Conservation (phyloP, 2,113 vertebrate genomes). For the Zosterops pallidus region DNA sequence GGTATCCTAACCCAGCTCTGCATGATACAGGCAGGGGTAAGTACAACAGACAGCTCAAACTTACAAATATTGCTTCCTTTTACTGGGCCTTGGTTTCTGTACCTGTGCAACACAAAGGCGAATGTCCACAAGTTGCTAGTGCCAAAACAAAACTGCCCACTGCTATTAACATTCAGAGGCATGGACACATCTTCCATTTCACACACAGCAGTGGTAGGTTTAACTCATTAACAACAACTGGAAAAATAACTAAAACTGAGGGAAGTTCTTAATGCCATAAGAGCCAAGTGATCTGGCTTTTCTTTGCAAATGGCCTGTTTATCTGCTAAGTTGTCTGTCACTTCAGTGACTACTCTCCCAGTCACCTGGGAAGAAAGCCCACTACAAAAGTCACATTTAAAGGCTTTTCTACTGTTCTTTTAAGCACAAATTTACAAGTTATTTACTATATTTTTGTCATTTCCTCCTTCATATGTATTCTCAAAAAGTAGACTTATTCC, state of each 20-base stretch:
- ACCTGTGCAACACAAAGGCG: not conserved
- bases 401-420: not conserved
- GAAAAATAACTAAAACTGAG: not conserved
- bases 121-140: not conserved
- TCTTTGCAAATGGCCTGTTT: not conserved
- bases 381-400: not conserved
- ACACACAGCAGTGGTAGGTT: not conserved
- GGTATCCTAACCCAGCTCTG: conserved; percentile 22
- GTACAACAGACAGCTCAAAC: not conserved
- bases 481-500: not conserved
- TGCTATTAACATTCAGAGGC: not conserved
- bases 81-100: not conserved
- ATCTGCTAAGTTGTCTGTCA: not conserved
- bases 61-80: not conserved
- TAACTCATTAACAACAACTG: not conserved
- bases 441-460: not conserved
- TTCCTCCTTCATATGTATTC: not conserved
- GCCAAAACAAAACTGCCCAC: not conserved
- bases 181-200: not conserved
- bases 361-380: not conserved
- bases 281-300: not conserved
- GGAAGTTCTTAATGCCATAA: not conserved
- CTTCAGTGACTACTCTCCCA: not conserved
- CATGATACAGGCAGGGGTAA: conserved; percentile 1
- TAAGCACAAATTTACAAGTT: not conserved